Base-by-base conservation (phyloP, 37 sponge, comb jelly and placozoan genomes). In the Axinella damicornis region DNA sequence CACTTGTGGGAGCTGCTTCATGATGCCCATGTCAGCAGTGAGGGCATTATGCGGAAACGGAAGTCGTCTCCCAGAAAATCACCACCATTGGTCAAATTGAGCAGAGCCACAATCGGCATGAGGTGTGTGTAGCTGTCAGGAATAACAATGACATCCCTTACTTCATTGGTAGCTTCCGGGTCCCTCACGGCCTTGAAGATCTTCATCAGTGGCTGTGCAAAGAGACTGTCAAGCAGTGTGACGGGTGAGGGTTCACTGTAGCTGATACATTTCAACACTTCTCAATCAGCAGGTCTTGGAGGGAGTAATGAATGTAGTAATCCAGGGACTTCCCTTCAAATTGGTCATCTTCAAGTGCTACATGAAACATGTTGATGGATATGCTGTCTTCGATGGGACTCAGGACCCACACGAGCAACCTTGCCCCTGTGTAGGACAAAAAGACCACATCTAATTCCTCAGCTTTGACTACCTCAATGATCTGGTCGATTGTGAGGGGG, bases 21-120 rank as follows among this genome's bases (percentile, higher is more conserved):
- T 58, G 38, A 92, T 59, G 19, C 92, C 92, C 80, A 92, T 40
- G 87, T 79, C 53, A 93, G 83, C 28, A 93, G 20, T 30, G 94
- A 93, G 40, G 86, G 89, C 83, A 86, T 85, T 37, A 53, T 57
- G 2, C 87, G 82, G 33, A 93, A 71, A 11, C 84, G 67, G 36
- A 67, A 74, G 5, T 57, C 37, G 53, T 93, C 94, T n/a, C 94
- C 94, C 2, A 93, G 79, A 59, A 93, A 93, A 68, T 80, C 17
- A 0, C 36, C 27, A 28, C 62, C 21, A 53, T 18, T 36, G 0
- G 39, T 25, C 46, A 46, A 46, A 40, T 86, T 59, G 20, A 85
- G 73, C n/a, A 93, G 74, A 54, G 90, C 79, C 59, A 83, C 46
- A 35, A 89, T 57, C 15, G 94, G 94, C 19, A 93, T 62, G 13